Evolutionary conservation across 1,140 invertebrate genomes (phyloP), one percentile per base, ranked within the genome.

Genomic region (Pantala flavescens): DNA sequence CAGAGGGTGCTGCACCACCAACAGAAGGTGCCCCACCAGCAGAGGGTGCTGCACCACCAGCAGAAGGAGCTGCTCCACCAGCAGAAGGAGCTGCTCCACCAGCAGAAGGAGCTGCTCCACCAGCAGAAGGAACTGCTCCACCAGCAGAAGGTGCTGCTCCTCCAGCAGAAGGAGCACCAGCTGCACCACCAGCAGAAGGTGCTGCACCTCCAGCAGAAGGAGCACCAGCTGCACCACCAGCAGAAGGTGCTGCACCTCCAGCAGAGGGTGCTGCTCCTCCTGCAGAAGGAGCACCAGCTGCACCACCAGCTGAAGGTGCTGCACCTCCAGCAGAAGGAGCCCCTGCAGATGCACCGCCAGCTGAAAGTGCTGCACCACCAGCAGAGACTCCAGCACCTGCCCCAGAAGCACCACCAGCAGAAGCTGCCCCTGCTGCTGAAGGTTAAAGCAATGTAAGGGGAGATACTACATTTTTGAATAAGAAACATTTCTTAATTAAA

Each of bases 111-210:
- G 77, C 78, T 73, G 77, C 77, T 5, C 75, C 77, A 24, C 76
- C 78, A 28, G 79, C 79, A 80, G 75, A 77, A 80, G 78, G 75
- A 71, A 74, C 42, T 23, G 77, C 70, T 71, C 75, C 75, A 7
- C 23, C 21, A n/a, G 73, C 77, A 14, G 77, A 74, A 43, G 75
- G 71, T 73, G 76, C 78, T 73, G 77, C 77, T 1, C 75, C 77
- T 24, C 76, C 78, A 28, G 79, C 79, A 75, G 83, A 81, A 24
- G 79, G 83, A 21, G 80, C 80, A 23, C 83, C 85, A 77, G 84
- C 81, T 72, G 80, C 36, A 77, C 80, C 79, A 76, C 81, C 82
- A 75, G 82, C 81, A 5, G 84, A 84, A 75, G 71, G 71, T 2
- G 71, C 71, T 19, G 19, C 71, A 24, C 71, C 49, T 16, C 16